A percentile compares a stretch with the other conserved stretches of the same genome.
These are phyloP conservation scores for Metridium senile DNA, from an alignment of 92 coral and sea anemone genomes.

Conservation along the genomic window DNA sequence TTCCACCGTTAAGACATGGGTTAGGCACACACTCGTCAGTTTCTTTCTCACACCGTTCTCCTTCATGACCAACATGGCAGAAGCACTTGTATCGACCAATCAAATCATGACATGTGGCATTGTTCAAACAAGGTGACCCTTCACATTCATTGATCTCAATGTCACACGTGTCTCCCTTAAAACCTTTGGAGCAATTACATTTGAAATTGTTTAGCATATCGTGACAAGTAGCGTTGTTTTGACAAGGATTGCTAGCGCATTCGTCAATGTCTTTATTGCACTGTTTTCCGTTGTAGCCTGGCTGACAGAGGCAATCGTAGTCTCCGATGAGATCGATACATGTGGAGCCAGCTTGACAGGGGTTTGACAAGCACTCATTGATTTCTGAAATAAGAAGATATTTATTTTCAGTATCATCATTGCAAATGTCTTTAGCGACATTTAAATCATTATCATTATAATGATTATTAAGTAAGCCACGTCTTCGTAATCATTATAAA, in stretches of 20 bases:
- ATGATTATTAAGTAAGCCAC: no score
- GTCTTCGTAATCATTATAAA: no score
- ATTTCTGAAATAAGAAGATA: slow-evolving; percentile 22
- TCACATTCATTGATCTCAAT: slow-evolving; percentile 52
- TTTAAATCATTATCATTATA: not conserved
- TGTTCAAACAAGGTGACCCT: slow-evolving; percentile 36
- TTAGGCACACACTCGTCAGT: slow-evolving; percentile 23
- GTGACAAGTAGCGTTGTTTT: slow-evolving; percentile 53
- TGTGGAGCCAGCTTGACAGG: slow-evolving; percentile 45
- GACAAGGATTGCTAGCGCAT: slow-evolving; percentile 40
- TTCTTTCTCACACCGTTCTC: slow-evolving; percentile 29
- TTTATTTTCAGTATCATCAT: no score
- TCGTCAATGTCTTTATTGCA: slow-evolving; percentile 56
- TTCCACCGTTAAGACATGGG: slow-evolving; percentile 32
- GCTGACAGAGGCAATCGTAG: slow-evolving; percentile 13
- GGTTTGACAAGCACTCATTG: slow-evolving; percentile 48
- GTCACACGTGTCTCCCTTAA: slow-evolving; percentile 28
- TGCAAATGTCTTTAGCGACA: not conserved
- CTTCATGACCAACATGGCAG: slow-evolving; percentile 42
- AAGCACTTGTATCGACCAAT: slow-evolving; percentile 36
- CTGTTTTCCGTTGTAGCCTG: slow-evolving; percentile 39
- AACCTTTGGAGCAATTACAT: slow-evolving; percentile 52
- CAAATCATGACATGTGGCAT: slow-evolving; percentile 43
- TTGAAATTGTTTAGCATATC: slow-evolving; percentile 38
- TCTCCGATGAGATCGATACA: slow-evolving; percentile 41